Base-by-base conservation (phyloP, 1,140 invertebrate species). In the Scaptomyza montana region DNA sequence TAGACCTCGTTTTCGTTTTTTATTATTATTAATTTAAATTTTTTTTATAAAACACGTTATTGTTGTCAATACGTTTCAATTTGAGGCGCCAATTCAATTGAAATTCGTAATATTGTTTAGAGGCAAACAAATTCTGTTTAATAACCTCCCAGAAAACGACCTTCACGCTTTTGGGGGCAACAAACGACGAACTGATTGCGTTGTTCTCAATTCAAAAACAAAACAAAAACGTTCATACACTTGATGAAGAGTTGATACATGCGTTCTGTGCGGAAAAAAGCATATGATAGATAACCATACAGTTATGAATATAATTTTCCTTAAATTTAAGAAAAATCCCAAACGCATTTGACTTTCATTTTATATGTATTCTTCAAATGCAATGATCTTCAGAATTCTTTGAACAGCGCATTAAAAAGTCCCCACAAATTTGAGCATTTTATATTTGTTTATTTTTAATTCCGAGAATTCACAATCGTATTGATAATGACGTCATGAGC, bases 31-130 rank as follows among this genome's bases (percentile, higher is more conserved):
- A 16, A 16, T 16, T 16, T 16, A 1, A 16, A 16, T 36, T 36
- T 36, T 36, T 9, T 8, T 9, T 36, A 36, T 36, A 36, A 36
- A 8, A 50, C 47, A 49, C 49, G 73, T 78, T 77, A 79, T 79
- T 77, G 74, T 73, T 77, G 65, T 62, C 69, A 77, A 74, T 77
- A 77, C 77, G 21, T 65, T 78, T 73, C 64, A 78, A 78, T 78
- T 78, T 63, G 63, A 62, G 56, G 69, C 61, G 47, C 55, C 68
- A 77, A 78, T 78, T 78, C 73, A 78, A 67, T 78, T 76, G 57
- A 43, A 76, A 78, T 64, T 55, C 67, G 57, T 72, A 72, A 64
- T 62, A 67, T 43, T 64, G 47, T 72, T 49, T 62, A 41, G n/a
- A 33, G 30, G 36, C 51, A 54, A 54, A 12, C 46, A 49, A 62